Percentiles rank a stretch among this genome's conserved stretches.
These are phyloP conservation scores for Acrossocheilus fasciatus DNA, from an alignment of 2,797 vertebrate species.

Conservation along the genomic window DNA sequence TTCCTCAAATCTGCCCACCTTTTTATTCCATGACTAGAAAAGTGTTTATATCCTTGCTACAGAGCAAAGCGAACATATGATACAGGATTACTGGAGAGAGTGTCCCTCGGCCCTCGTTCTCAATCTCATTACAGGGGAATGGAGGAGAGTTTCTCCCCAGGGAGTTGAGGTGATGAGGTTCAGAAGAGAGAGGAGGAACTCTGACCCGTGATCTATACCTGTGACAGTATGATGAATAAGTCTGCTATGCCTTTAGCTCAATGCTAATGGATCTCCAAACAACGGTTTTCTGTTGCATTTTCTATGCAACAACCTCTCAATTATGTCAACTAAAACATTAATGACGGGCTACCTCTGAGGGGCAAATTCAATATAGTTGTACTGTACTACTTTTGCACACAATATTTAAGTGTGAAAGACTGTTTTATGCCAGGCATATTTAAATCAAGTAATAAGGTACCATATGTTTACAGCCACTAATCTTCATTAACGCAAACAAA, in stretches of 20 bases:
- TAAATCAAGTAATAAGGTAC: neutral
- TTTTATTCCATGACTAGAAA: conserved; percentile 26
- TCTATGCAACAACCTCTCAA: conserved; percentile 3
- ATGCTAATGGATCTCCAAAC: conserved; percentile 58
- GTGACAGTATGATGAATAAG: conserved; percentile 67
- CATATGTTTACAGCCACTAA: neutral
- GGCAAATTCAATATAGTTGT: neutral
- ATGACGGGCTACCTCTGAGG: neutral
- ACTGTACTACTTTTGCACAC: too few species aligned
- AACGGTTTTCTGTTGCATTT: conserved; percentile 11
- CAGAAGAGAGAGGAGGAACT: conserved; percentile 55
- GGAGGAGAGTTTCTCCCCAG: conserved; percentile 17
- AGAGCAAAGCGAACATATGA: conserved; percentile 13
- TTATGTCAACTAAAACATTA: conserved; percentile 10
- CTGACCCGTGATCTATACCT: conserved; percentile 67
- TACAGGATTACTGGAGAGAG: conserved; percentile 26
- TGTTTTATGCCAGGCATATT: neutral
- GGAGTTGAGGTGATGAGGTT: conserved; percentile 44
- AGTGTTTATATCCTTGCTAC: conserved; percentile 23
- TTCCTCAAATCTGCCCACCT: neutral
- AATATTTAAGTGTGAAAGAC: neutral
- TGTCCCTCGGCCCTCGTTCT: conserved; percentile 39
- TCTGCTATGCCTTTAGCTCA: conserved; percentile 54
- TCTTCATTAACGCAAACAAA: neutral
- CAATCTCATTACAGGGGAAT: conserved; percentile 40